Percentiles rank a stretch among this genome's conserved stretches.
phyloP scores from a whole-genome alignment of 1,140 invertebrate species.

The Ridgeia piscesae region DNA sequence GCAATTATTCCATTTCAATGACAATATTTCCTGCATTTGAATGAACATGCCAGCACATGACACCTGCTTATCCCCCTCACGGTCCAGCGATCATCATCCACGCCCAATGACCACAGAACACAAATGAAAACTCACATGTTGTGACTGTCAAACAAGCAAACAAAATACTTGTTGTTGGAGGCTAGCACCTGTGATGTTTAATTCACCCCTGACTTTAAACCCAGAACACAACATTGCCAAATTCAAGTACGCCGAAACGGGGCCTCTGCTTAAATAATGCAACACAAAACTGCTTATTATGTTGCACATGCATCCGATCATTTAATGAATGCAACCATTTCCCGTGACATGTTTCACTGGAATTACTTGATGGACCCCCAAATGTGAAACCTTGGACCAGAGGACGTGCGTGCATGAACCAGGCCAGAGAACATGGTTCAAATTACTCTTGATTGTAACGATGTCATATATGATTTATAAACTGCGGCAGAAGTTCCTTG shows the following conservation, averaged over 20 bases:
- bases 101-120: neutral
- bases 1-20: neutral
- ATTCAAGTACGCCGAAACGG: neutral
- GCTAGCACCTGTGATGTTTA: neutral
- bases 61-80: neutral
- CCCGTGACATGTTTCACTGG: neutral
- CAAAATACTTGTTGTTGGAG: neutral
- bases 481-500: neutral
- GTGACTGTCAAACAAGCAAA: neutral
- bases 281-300: neutral
- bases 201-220: neutral
- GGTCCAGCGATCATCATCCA: neutral
- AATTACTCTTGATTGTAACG: neutral
- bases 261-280: neutral
- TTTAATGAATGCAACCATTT: neutral
- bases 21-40: neutral
- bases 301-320: neutral
- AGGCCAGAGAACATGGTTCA: neutral
- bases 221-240: neutral
- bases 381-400: neutral
- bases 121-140: neutral
- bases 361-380: neutral
- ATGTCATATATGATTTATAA: neutral
- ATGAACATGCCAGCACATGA: neutral
- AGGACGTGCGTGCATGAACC: neutral